phyloP scores from a whole-genome alignment of 2,113 vertebrate genomes.

The Erythrolamprus reginae region DNA sequence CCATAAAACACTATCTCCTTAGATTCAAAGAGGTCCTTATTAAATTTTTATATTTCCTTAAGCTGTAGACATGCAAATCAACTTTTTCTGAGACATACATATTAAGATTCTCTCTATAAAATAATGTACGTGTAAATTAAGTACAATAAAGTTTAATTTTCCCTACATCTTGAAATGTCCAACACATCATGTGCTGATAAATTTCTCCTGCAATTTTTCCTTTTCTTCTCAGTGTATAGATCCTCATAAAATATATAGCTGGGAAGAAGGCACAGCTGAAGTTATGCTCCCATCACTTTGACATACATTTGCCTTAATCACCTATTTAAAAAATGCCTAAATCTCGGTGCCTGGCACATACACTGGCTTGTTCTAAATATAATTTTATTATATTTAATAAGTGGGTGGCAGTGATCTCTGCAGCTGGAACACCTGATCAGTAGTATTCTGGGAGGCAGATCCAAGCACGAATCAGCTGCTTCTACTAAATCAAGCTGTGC shows the following conservation, averaged over 20 bases:
- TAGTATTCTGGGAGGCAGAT: no score
- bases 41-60: slow-evolving; percentile 39
- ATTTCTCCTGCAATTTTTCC: slow-evolving; percentile 11
- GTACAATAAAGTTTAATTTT: slow-evolving; percentile 27
- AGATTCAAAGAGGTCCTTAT: slow-evolving; percentile 12
- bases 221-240: slow-evolving; percentile 5
- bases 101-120: slow-evolving; percentile 14
- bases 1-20: background rate
- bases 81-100: slow-evolving; percentile 29
- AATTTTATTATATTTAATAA: background rate
- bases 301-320: background rate
- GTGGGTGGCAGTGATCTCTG: no score
- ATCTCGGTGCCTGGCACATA: background rate
- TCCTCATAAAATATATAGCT: slow-evolving; percentile 21
- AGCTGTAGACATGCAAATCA: background rate
- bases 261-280: background rate
- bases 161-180: slow-evolving; percentile 18
- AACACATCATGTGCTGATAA: background rate
- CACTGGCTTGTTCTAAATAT: background rate
- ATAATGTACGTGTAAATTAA: slow-evolving; percentile 29
- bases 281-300: background rate
- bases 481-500: no score
- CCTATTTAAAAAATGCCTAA: background rate
- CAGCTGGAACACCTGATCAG: no score
- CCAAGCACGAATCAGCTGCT: no score